Evolutionary conservation across 2,113 vertebrate species (phyloP), one percentile per base, ranked within the genome.

Genomic region (Aptenodytes forsteri): DNA sequence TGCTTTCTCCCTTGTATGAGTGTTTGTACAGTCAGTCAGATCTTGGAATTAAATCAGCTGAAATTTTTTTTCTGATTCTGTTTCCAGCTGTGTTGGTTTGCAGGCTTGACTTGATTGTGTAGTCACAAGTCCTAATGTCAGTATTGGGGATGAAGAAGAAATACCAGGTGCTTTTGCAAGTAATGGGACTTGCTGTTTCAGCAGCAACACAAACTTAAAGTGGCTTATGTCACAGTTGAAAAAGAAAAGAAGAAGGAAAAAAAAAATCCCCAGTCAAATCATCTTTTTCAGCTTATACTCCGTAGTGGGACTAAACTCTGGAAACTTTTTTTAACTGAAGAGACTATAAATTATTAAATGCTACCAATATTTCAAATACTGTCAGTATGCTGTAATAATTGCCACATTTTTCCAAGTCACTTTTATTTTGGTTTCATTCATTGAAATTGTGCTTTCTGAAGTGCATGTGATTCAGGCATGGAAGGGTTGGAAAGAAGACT

Each of bases 41-140:
- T 66, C 80, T 84, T 80, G 91, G 72, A 87, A 91, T 93, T 54
- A 70, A 52, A 16, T 78, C 59, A 84, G 47, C 84, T 89, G 72
- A 25, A 13, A 13, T 44, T 52, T 55, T 90, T 47, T 54, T 61
- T 46, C 27, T 61, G 22, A 34, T 62, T 89, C 73, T 1, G 0
- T 82, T 84, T 59, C 67, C 87, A 94, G 89, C 73, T 91, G 72
- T 36, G 2, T 9, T 65, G 85, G 7, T 75, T 81, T 80, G 49
- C 79, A 77, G 88, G 40, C 62, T 73, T 71, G 64, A 36, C 47
- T 54, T n/a, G 44, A 58, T 18, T 29, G 25, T 61, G 49, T 58
- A 83, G 86, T 36, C 19, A 6, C 0, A 6, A 62, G 32, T n/a
- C 54, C 67, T 88, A 17, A 5, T 38, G 40, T 66, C 49, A 75